Evolutionary conservation across 2,888 invertebrate genomes (phyloP).

Genomic region (Lasius fuliginosus): DNA sequence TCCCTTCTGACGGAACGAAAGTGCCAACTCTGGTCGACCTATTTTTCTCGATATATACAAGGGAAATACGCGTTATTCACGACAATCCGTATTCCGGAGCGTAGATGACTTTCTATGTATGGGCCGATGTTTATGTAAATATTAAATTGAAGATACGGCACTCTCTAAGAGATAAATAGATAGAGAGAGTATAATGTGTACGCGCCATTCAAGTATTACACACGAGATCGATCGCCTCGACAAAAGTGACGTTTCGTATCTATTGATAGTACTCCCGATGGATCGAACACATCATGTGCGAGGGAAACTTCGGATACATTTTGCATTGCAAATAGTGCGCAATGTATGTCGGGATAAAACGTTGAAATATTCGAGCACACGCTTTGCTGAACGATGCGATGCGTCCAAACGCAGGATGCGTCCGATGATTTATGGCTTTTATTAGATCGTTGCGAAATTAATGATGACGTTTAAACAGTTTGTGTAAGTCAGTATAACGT

Average conservation of each 20-base stretch:
- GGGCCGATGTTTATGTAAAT: slow-evolving; percentile 43
- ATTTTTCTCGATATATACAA: background rate
- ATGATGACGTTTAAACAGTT: slow-evolving; percentile 14
- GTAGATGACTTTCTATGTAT: slow-evolving; percentile 15
- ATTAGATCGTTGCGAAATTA: slow-evolving; percentile 42
- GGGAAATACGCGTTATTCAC: background rate
- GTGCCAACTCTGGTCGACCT: slow-evolving; percentile 39
- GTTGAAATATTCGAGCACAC: slow-evolving; percentile 35
- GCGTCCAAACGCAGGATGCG: background rate
- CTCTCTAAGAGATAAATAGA: background rate
- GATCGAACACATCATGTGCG: slow-evolving; percentile 10
- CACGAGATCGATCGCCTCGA: slow-evolving; percentile 31
- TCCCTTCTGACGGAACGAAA: slow-evolving; percentile 7
- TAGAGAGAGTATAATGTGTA: background rate
- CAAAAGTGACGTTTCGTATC: slow-evolving; percentile 41
- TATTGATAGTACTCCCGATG: slow-evolving; percentile 12
- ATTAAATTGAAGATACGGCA: slow-evolving; percentile 35
- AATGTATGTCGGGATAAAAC: background rate
- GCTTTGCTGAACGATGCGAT: slow-evolving; percentile 8
- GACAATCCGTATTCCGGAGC: slow-evolving; percentile 10
- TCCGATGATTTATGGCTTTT: slow-evolving; percentile 47
- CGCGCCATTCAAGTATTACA: slow-evolving; percentile 32
- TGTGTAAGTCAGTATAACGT: slow-evolving; percentile 13
- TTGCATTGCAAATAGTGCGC: slow-evolving; percentile 50
- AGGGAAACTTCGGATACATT: slow-evolving; percentile 20